Evolutionary conservation across 2,888 invertebrate species (phyloP), one percentile per base, ranked within the genome.

Genomic region (Troides helena): DNA sequence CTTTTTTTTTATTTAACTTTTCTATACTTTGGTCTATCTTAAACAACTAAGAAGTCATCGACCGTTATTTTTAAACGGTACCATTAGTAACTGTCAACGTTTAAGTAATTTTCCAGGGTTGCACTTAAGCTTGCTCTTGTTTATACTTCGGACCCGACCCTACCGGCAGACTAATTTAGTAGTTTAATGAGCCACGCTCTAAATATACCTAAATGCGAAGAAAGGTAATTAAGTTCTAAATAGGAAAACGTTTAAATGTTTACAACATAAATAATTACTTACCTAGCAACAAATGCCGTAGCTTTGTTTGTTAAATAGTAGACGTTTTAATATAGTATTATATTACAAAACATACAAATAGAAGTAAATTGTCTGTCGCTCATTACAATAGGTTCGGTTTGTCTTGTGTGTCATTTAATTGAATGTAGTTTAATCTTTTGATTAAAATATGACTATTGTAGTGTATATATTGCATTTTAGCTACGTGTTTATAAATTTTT

Each of bases 201-300:
- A 57, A 67, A 70, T 70, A 60, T 64, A 67, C 60, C 59, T 63
- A 70, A n/a, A 50, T 39, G 43, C 25, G 43, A 61, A 69, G 67
- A 59, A 69, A 59, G 59, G 72, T 68, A 70, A 65, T 72, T 72
- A 72, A 72, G 70, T 65, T 53, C 59, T 23, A 65, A 67, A 62
- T 59, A 67, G 67, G 64, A 58, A 7, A 68, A 58, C 65, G 50
- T 70, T 64, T 43, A 43, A 67, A 18, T 67, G 63, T 70, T 59
- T 70, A 67, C 59, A 53, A 63, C 58, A 62, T 39, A 62, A 65
- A 67, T 70, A 66, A 70, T 70, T 66, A 62, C 62, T 61, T 57
- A 39, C 56, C 56, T 56, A 59, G 50, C 36, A 58, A 21, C 36
- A 63, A n/a, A 62, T 21, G 57, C 10, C 21, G 36, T 36, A 12